A percentile compares a stretch with the other conserved stretches of the same genome.
Evolutionary conservation across 2,113 vertebrate species (phyloP).

Genomic region (Tachysurus fulvidraco): DNA sequence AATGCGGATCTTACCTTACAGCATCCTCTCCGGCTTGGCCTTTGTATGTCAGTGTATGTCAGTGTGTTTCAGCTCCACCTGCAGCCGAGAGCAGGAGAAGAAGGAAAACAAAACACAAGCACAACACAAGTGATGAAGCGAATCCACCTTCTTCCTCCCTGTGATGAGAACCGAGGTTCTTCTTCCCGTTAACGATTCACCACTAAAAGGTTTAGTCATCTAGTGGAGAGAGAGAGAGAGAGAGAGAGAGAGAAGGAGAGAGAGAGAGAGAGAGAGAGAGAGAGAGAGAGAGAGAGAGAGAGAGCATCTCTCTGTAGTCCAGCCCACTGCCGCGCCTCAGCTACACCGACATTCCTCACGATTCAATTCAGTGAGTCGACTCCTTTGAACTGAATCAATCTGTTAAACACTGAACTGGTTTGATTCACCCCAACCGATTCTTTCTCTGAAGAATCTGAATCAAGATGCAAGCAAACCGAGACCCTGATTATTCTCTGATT

Average conservation of each 20-base stretch:
- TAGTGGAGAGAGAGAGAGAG: background rate
- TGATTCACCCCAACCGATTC: background rate
- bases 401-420: background rate
- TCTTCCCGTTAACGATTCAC: conserved; percentile 12
- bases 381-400: background rate
- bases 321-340: conserved; percentile 76
- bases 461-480: background rate
- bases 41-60: conserved; percentile 10
- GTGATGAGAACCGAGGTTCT: background rate
- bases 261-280: conserved; percentile 10
- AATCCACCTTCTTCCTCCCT: background rate
- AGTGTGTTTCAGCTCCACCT: conserved; percentile 52
- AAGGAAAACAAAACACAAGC: background rate
- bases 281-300: conserved; percentile 2
- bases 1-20: conserved; percentile 65
- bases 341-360: background rate
- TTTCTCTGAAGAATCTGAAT: background rate
- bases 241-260: no score
- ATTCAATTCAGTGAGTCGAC: conserved; percentile 24
- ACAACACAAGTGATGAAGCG: background rate
- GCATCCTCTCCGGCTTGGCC: conserved; percentile 61
- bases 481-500: background rate
- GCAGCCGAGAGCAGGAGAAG: conserved; percentile 12
- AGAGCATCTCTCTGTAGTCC: conserved; percentile 58
- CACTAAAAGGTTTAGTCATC: conserved; percentile 25